Evolutionary conservation across 2,797 vertebrate species (phyloP), one percentile per base, ranked within the genome.

Genomic region (Sebastes itinus): DNA sequence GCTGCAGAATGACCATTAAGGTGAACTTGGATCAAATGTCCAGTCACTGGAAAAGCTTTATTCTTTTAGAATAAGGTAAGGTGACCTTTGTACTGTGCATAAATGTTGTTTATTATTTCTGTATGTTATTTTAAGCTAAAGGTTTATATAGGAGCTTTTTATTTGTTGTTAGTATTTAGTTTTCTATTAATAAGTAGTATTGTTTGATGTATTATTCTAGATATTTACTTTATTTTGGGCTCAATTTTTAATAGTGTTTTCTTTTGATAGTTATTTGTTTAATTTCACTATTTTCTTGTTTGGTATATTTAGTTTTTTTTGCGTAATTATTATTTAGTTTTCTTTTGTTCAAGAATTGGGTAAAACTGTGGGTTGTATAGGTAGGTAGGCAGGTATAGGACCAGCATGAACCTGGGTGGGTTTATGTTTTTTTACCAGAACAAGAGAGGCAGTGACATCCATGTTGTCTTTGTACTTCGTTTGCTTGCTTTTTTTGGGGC

Each of bases 11-110:
- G 32, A 77, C 63, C 55, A 66, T 49, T 35, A 83, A 92, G 88
- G 87, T 90, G 86, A 87, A 78, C 65, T 84, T 79, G 59, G 55
- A 74, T n/a, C 18, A 72, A 77, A 27, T 46, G n/a, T 35, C 69
- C 59, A 65, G 7, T 30, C 58, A 33, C 52, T 14, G 14, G 8
- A 66, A 61, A 33, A 14, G 10, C 33, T 4, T 62, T 14, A 20
- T 38, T 74, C 1, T 60, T 74, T 75, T 55, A 23, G 20, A 52
- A 28, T 59, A 28, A 22, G 6, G 4, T 35, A 61, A 58, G 46
- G 3, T 68, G 8, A 66, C 56, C 2, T 46, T 32, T 18, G 42
- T 0, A 5, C 20, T 52, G 23, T 32, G 5, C 13, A 23, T 27
- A 25, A 23, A 18, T 28, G 35, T 4, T 23, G 6, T 8, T 0